Base-by-base conservation (phyloP, 2,113 vertebrate genomes). In the Oriolus oriolus region DNA sequence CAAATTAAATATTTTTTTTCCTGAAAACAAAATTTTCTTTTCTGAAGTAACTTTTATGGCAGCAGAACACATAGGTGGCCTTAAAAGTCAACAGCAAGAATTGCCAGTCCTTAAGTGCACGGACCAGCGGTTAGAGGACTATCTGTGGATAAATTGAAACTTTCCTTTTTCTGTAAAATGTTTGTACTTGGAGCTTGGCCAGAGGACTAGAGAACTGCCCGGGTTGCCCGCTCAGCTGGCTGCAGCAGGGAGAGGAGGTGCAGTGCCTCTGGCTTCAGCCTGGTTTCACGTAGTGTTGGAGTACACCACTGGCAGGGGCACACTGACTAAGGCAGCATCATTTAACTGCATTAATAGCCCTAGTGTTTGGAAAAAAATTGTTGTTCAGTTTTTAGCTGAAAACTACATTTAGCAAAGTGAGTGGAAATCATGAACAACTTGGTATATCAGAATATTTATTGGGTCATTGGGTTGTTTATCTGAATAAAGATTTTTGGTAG, bases 241-340 rank as follows among this genome's bases (percentile, higher is more conserved):
- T 68, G 61, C 6, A 7, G 69, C 47, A 82, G 39, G 24, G 33
- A 60, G n/a, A 53, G 53, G 61, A 53, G 41, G 11, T 42, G 57
- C 22, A 19, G 6, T 26, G n/a, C 47, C 19, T 66, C 66, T 39
- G 17, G 23, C 37, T 87, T 77, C 60, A 69, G 41, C 64, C 35
- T 50, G 10, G 12, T 57, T 69, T 86, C 16, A 0, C 7, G 28
- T 42, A 1, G 0, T 10, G 4, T 5, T 47, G n/a, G 52, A 59
- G 22, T 20, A 14, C 30, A 10, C 37, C 18, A 22, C 26, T 21
- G 45, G 39, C 44, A 66, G 68, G 27, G 33, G 6, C 31, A 24
- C 6, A 1, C 28, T 6, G 35, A 11, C 22, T 39, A 9, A 41
- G 42, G 23, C 21, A 69, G 53, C 49, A 42, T 59, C 44, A 24